Evolutionary conservation across 2,797 vertebrate genomes (phyloP).

Genomic region (Channa striata): DNA sequence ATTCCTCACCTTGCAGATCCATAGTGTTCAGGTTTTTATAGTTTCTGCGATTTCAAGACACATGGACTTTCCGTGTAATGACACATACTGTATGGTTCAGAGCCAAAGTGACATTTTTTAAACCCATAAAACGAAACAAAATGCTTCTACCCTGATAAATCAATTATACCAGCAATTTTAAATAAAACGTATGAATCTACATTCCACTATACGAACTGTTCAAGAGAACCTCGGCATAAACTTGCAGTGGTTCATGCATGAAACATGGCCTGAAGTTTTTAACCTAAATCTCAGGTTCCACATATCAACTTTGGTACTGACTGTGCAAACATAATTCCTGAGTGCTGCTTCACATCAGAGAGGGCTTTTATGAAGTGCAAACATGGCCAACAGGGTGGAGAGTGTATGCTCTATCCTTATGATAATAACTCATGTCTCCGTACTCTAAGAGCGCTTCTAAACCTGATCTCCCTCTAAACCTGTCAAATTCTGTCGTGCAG

Average conservation of each 20-base stretch:
- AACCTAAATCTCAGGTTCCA: conserved; percentile 12
- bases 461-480: conserved; percentile 56
- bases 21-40: conserved; percentile 54
- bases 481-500: conserved; percentile 39
- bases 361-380: conserved; percentile 29
- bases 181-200: neutral
- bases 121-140: conserved; percentile 3
- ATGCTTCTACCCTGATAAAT: neutral
- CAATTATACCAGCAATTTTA: neutral
- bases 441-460: conserved; percentile 31
- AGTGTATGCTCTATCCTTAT: conserved; percentile 11
- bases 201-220: neutral
- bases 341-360: conserved; percentile 23
- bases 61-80: conserved; percentile 9
- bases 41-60: conserved; percentile 42
- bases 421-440: conserved; percentile 28
- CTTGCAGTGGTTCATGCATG: too few relatives aligned
- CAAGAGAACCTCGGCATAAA: neutral
- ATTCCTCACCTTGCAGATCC: conserved; percentile 42
- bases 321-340: conserved; percentile 25
- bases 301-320: conserved; percentile 24
- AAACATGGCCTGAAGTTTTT: neutral
- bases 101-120: conserved; percentile 12
- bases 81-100: conserved; percentile 10
- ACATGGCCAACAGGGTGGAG: neutral